Conservation (phyloP, 2,797 vertebrate genomes). For the Florisuga fusca region DNA sequence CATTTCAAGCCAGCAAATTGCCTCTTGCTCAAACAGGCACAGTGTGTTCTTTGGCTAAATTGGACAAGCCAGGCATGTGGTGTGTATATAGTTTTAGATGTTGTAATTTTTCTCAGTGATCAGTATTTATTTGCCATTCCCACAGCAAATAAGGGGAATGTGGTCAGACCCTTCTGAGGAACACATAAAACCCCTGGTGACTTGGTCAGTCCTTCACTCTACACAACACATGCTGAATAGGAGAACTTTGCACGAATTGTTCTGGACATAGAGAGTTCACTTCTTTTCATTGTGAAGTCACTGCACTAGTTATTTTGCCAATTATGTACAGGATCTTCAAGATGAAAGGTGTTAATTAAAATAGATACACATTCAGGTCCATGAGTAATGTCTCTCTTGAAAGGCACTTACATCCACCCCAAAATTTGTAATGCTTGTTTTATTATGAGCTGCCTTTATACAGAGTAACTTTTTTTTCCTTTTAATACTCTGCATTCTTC, state of each 20-base stretch:
- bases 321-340: neutral
- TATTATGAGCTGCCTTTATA: conserved; percentile 8
- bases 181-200: neutral
- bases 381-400: neutral
- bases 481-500: neutral
- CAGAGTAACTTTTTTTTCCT: neutral
- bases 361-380: neutral
- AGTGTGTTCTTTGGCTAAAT: neutral
- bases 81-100: rapidly evolving
- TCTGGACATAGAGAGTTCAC: neutral
- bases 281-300: neutral
- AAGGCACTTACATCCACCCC: conserved; percentile 14
- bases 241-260: neutral
- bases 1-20: neutral
- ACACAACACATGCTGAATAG: neutral
- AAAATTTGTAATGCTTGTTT: conserved; percentile 12
- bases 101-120: neutral
- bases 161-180: neutral
- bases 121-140: neutral
- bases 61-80: neutral
- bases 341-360: conserved; percentile 40
- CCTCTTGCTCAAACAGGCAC: neutral
- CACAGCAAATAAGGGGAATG: neutral
- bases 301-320: neutral
- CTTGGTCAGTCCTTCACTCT: neutral